Evolutionary conservation across 2,113 vertebrate genomes (phyloP), one percentile per base, ranked within the genome.

Genomic region (Tringa solitaria): DNA sequence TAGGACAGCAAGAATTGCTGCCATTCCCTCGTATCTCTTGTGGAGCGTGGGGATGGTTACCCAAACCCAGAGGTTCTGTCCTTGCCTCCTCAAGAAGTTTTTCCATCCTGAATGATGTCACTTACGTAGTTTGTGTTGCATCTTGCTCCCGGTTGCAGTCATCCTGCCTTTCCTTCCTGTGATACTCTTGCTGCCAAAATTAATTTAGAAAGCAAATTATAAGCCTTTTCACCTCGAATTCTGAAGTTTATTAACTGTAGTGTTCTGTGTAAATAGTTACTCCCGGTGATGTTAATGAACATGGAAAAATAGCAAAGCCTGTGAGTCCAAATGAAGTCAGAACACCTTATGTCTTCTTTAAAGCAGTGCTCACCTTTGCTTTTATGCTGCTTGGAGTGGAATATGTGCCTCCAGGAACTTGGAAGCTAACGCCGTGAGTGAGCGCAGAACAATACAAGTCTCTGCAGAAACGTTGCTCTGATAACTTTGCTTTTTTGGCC

Each of bases 401-500:
- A 87, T 72, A 65, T 2, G 20, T 84, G 95, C 94, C 96, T 95
- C 78, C 94, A 96, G 96, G 93, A 96, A 59, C 87, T 74, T 72
- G 81, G 94, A 96, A 91, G 78, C 74, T 33, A 50, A 35, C 1
- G 1, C 57, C 79, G 91, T 84, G 8, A 92, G 84, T 3, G 43
- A 81, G 63, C 45, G 4, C 57, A 4, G 81, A 95, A 93, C 81
- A 84, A 75, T 82, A 43, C 96, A 95, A 93, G 92, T 93, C 95
- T 95, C 96, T 91, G 94, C 96, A 96, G 95, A 96, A 96, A 96
- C 12, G 89, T 30, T 73, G 73, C 89, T 96, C 84, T 39, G 77
- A 85, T 84, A 91, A 85, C 86, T 95, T 91, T 43, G 94, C 88
- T 41, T 95, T 96, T 96, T 93, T 97, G 95, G 92, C 96, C 96